Percentiles rank a stretch among this genome's conserved stretches.
Conservation (phyloP, 1,140 invertebrate species). For the Maniola jurtina region DNA sequence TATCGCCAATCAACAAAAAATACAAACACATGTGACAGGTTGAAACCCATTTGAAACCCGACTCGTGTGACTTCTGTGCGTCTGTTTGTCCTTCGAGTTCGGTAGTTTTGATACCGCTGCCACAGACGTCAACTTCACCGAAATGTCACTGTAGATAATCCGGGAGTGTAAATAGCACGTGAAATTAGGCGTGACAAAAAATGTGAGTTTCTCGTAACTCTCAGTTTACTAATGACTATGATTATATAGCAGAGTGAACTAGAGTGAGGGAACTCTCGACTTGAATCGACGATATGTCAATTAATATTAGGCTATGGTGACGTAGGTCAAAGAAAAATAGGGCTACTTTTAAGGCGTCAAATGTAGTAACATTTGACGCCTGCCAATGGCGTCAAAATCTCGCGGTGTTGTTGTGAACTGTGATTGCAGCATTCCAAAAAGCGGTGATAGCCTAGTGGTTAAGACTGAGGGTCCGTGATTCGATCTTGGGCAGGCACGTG, state of each 20-base stretch:
- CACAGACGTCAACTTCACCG: slow-evolving; percentile 5
- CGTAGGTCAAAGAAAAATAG: too few relatives aligned
- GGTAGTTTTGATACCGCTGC: slow-evolving; percentile 16
- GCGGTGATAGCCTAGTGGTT: too few relatives aligned
- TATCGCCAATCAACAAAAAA: slow-evolving; percentile 18
- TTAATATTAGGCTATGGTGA: too few relatives aligned
- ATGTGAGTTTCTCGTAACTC: not conserved
- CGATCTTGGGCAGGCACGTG: too few relatives aligned
- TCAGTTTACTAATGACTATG: slow-evolving; percentile 10
- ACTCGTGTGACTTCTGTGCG: slow-evolving; percentile 8
- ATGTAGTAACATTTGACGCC: too few relatives aligned
- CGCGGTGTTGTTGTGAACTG: too few relatives aligned
- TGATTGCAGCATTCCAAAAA: not conserved
- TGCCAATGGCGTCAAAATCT: too few relatives aligned
- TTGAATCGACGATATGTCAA: too few relatives aligned
- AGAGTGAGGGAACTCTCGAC: too few relatives aligned
- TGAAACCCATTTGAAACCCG: slow-evolving; percentile 13
- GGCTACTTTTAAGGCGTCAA: too few relatives aligned
- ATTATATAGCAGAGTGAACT: not conserved
- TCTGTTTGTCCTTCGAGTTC: slow-evolving; percentile 9
- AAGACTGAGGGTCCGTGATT: too few relatives aligned
- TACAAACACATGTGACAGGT: slow-evolving; percentile 20
- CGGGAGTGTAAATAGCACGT: slow-evolving; percentile 11
- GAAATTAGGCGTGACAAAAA: slow-evolving; percentile 13
- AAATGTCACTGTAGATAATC: slow-evolving; percentile 21